phyloP scores from a whole-genome alignment of 2,113 vertebrate species.

The Clinocottus analis region DNA sequence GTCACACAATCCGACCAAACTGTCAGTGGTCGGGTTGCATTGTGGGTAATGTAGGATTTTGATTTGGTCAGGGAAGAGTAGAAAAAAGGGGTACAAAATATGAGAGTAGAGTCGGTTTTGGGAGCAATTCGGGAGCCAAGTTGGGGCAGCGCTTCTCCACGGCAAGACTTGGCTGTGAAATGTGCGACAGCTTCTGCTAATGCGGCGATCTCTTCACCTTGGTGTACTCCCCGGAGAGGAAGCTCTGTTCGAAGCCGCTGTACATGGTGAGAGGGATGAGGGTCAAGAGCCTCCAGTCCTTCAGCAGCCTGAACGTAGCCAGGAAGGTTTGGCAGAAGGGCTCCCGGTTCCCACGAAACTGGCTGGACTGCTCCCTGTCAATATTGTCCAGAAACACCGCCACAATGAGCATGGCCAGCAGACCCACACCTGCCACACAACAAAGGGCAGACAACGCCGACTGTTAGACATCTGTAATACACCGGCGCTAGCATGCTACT shows the following conservation, averaged over 20 bases:
- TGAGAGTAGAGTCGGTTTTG: neutral
- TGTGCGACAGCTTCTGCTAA: neutral
- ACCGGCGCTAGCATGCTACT: neutral
- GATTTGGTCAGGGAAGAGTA: neutral
- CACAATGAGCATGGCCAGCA: constrained; percentile 90
- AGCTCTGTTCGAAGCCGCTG: constrained; percentile 95
- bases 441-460: neutral
- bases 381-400: constrained; percentile 88
- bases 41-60: neutral
- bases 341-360: constrained; percentile 76
- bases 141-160: neutral
- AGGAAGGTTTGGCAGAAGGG: constrained; percentile 86
- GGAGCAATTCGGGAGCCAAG: neutral
- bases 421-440: constrained; percentile 85
- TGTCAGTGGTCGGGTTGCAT: neutral
- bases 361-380: constrained; percentile 61
- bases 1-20: neutral
- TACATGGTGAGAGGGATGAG: constrained; percentile 93
- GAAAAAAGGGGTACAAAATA: too few relatives aligned
- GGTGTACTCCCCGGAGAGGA: constrained; percentile 94
- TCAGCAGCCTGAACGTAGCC: constrained; percentile 88
- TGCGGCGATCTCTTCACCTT: constrained; percentile 81
- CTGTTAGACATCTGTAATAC: neutral
- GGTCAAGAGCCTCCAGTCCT: constrained; percentile 87
- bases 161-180: neutral